Evolutionary conservation across 2,113 vertebrate genomes (phyloP), one percentile per base, ranked within the genome.

Genomic region (Ibidorhyncha struthersii): DNA sequence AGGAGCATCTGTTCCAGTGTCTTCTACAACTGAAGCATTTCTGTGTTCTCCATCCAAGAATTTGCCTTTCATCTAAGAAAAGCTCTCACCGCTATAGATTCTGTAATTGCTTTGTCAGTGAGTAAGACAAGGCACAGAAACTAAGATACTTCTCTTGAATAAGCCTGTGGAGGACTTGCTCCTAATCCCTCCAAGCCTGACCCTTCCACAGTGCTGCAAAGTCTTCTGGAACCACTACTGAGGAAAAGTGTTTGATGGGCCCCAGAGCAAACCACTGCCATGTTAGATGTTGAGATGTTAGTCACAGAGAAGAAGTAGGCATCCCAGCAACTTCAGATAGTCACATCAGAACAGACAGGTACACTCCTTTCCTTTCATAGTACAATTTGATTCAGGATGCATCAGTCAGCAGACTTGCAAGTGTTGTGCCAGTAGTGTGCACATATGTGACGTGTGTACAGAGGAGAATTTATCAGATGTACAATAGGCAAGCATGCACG

Each of bases 401-500:
- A 25, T 32, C 38, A 66, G 40, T 36, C n/a, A 78, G n/a, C 40
- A 72, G 45, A 61, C 52, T 41, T 34, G 52, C 56, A 70, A 41
- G 61, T 40, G 25, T 6, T 34, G n/a, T 74, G 38, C 36, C 47
- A 26, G 34, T 56, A 38, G 27, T 3, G 8, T 13, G 12, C 59
- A 62, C 13, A 6, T 49, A 36, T 0, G 1, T 55, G 59, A 30
- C 5, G 32, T 2, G 0, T 0, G 0, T 56, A 32, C 32, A 74
- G 59, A 52, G 56, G 2, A 62, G 12, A 81, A 61, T 13, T 15
- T 36, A 22, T 50, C 14, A 69, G 55, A 58, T n/a, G 49, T 14
- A 29, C 0, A 1, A 38, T 30, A 43, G 40, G 8, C 20, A 52
- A 58, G 43, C 1, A 2, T 47, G 11, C 38, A 45, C 0, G 0